Evolutionary conservation across 2,888 invertebrate species (phyloP), one percentile per base, ranked within the genome.

Genomic region (Euclidia mi): DNA sequence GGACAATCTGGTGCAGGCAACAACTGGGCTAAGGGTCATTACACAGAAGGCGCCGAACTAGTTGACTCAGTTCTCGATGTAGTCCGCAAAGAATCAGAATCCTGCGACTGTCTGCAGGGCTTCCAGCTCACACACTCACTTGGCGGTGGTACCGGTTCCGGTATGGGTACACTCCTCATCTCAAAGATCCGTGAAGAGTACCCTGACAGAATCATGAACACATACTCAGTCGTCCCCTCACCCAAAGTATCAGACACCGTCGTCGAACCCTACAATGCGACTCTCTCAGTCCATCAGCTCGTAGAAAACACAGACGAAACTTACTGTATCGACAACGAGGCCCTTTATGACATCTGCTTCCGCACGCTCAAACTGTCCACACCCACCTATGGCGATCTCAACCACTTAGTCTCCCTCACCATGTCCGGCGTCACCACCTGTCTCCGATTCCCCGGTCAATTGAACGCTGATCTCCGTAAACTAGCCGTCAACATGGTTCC

Each of bases 401-500:
- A 98, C 90, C 97, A 98, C 91, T 95, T 98, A 77, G 98, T 98
- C n/a, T 97, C 97, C 43, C 93, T 97, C 66, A 98, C 97, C 74
- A 97, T 97, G 97, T 97, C 97, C 42, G 97, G 97, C 49, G 97
- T 97, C 55, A 97, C 97, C 17, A 97, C 97, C 55, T 97, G 97
- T 88, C 96, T 98, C 31, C 95, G 98, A 78, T 98, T 94, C 96
- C 99, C 99, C 2, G 99, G 99, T 87, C 99, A 99, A 90, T 92
- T 99, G 73, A 99, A 99, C 89, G 98, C 99, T 38, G 99, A 99
- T 95, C 95, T 99, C 68, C 95, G 99, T 62, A 98, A 99, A 94
- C 90, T 98, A 66, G 98, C 98, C 29, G 98, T 99, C 57, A 99
- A 99, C 95, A 99, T 99, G 99, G 99, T 99, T 71, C 94, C 94